Evolutionary conservation across 2,888 invertebrate genomes (phyloP), one percentile per base, ranked within the genome.

Genomic region (Alviniconcha strummeri): DNA sequence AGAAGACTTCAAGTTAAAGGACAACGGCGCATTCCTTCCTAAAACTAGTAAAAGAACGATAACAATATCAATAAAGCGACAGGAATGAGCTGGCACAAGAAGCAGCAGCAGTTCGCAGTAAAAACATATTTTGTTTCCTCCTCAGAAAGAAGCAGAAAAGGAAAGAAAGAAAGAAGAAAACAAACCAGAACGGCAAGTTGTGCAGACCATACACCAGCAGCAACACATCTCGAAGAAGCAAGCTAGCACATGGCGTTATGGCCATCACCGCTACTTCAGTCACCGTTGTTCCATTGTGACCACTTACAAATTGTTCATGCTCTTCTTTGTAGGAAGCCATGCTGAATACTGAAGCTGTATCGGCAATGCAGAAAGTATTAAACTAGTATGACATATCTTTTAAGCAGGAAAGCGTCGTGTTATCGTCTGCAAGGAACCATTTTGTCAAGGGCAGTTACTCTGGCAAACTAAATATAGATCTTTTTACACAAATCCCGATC

Each of bases 301-400:
- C 89, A 75, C 89, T 87, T 5, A 91, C 88, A 86, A 91, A 91
- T 11, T 83, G 80, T 85, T 90, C 89, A 72, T 91, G 91, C 56
- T 86, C 85, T 60, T 86, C 71, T 81, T 90, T 90, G 85, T 90
- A 91, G 5, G 82, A 72, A 13, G 81, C 17, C 84, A 80, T 80
- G n/a, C 0, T 69, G 7, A 52, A 60, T 36, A 36, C 36, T 36
- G 36, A 36, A 36, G 36, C 3, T 36, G 36, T 36, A 36, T 36
- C 36, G 36, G 36, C 36, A 19, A n/a, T 75, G 52, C 52, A n/a
- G 60, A 11, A 56, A 60, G 11, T 19, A 77, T 5, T n/a, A 5
- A 15, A 17, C 6, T 36, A 60, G 7, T 19, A 36, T 13, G 36
- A 64, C 60, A 36, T 15, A 7, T 13, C 57, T 19, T 19, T 17